Evolutionary conservation across 2,797 vertebrate genomes (phyloP).

Genomic region (Gambelia wislizenii): DNA sequence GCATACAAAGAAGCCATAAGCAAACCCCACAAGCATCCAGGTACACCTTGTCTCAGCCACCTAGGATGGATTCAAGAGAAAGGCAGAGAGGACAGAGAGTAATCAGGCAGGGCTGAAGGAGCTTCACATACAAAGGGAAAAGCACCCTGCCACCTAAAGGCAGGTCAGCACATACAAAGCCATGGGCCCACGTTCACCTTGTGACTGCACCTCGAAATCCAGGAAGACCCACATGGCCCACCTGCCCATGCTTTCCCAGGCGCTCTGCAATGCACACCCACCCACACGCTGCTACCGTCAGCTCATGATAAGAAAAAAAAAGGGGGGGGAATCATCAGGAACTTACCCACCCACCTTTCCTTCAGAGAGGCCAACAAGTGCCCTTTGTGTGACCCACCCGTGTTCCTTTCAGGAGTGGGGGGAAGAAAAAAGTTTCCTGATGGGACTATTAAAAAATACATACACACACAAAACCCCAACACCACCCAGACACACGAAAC

Average conservation of each 20-base stretch:
- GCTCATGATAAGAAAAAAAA: too few species aligned
- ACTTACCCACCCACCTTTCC: background rate
- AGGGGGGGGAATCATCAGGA: too few species aligned
- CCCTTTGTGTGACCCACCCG: background rate
- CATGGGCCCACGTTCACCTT: background rate
- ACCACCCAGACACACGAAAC: background rate
- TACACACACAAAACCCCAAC: too few species aligned
- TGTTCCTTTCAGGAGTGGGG: background rate
- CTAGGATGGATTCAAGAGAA: background rate
- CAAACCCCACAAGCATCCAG: background rate
- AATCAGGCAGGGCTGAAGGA: background rate
- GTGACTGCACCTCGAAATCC: background rate
- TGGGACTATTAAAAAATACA: background rate
- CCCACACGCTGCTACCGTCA: background rate
- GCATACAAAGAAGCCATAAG: background rate
- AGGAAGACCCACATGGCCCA: background rate
- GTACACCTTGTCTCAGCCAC: background rate
- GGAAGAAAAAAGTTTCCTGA: background rate
- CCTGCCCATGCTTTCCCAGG: background rate
- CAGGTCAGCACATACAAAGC: too few species aligned
- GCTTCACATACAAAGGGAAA: background rate
- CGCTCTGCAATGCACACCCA: background rate
- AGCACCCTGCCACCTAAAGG: background rate
- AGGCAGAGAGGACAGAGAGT: background rate
- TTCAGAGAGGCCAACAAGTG: background rate